Percentiles rank a stretch among this genome's conserved stretches.
Evolutionary conservation across 2,797 vertebrate species (phyloP).

Genomic region (Myotis planiceps): DNA sequence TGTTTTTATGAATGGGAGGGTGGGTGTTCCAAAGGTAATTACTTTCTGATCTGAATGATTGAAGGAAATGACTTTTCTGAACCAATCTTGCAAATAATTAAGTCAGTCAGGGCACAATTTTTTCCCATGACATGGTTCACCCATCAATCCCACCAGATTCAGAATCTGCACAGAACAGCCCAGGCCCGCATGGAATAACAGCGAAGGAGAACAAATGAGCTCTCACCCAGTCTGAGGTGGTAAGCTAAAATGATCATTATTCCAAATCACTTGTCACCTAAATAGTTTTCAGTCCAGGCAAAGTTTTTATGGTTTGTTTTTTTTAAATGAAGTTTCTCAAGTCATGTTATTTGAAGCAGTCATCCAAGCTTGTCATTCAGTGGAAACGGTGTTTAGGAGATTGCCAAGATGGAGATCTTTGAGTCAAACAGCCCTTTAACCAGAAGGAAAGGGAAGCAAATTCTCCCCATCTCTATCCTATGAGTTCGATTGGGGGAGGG

Average conservation of each 20-base stretch:
- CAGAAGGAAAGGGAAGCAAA: background rate
- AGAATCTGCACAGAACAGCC: background rate
- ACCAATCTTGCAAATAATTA: conserved; percentile 54
- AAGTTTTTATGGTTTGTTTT: background rate
- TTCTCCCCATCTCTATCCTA: background rate
- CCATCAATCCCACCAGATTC: background rate
- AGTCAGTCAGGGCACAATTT: conserved; percentile 35
- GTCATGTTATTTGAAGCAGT: conserved; percentile 34
- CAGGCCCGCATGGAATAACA: background rate
- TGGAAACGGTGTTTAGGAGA: conserved; percentile 13
- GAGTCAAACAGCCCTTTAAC: conserved; percentile 1
- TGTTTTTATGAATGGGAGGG: conserved; percentile 66
- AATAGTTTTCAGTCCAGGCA: background rate
- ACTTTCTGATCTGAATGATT: conserved; percentile 69
- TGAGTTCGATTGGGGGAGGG: background rate
- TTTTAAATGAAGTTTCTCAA: conserved; percentile 19
- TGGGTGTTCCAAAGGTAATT: conserved; percentile 69
- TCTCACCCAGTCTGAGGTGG: background rate
- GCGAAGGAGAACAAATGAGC: background rate
- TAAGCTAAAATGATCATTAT: background rate
- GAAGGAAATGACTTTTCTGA: conserved; percentile 72
- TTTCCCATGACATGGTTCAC: background rate
- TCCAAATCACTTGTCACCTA: background rate
- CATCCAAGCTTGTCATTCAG: conserved; percentile 26
- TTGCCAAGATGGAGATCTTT: background rate